Evolutionary conservation across 2,797 vertebrate genomes (phyloP), one percentile per base, ranked within the genome.

Genomic region (Brachymystax lenok): DNA sequence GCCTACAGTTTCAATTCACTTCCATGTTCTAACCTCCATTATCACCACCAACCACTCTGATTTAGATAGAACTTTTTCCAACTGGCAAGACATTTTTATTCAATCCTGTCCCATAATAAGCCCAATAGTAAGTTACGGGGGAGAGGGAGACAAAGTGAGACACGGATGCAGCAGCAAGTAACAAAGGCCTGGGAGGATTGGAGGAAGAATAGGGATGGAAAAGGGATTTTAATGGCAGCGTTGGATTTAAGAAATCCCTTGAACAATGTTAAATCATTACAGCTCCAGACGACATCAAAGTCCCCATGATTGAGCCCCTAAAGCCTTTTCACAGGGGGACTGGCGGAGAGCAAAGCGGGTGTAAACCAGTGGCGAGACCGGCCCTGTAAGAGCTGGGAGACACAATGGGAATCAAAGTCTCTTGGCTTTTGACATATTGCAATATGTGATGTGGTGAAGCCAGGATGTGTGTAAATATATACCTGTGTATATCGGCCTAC

Each of bases 181-280:
- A 12, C 1, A 27, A 73, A 4, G 27, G 30, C 2, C 3, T 24
- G 56, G n/a, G 24, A 3, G 56, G 40, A 52, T 33, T 6, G 56
- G 19, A 61, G 54, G 50, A 59, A 5, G 35, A 30, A 33, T 30
- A 4, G 51, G 72, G 33, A 13, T n/a, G 24, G 14, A 13, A 54
- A 28, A 33, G 8, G 5, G 52, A 24, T 54, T 13, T 54, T 51
- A n/a, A 24, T 51, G 3, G 19, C 21, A 33, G 59, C 93, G 94
- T 96, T 35, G 95, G 96, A 96, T 96, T 96, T 96, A 95, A 96
- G 95, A 96, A 96, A 96, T 96, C 96, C 95, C 94, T 95, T 94
- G 96, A 96, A 96, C 96, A 96, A 96, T 96, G 96, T 96, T 96
- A 96, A 96, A 96, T 96, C 96, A 96, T 96, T 96, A 96, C 93